phyloP scores from a whole-genome alignment of 2,797 vertebrate species.

The Aythya fuligula region DNA sequence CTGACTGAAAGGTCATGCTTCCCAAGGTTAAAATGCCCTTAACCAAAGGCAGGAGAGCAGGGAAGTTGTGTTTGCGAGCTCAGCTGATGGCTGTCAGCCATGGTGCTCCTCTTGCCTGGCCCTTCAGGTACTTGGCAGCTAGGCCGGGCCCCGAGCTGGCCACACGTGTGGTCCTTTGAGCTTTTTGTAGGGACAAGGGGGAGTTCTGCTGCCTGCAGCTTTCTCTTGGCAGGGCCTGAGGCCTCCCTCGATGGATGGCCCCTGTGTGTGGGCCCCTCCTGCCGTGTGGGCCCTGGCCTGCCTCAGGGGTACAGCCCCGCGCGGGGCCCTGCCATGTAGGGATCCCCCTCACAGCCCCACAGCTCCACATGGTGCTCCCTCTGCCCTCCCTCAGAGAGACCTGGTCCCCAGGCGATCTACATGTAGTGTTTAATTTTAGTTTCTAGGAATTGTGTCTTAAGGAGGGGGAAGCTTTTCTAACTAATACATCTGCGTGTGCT shows the following conservation, averaged over 20 bases:
- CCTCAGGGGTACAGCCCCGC: not conserved
- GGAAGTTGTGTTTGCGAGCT: not conserved
- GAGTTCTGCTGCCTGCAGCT: not conserved
- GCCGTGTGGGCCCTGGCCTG: not conserved
- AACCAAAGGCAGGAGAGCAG: not conserved
- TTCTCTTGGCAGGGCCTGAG: not conserved
- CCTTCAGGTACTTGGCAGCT: not conserved
- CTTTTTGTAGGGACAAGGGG: not conserved
- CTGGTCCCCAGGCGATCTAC: not conserved
- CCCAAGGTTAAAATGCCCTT: not conserved
- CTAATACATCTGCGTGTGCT: not conserved
- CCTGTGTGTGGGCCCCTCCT: too few relatives aligned
- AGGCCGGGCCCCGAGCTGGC: not conserved
- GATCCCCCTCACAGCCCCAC: not conserved
- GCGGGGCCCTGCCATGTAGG: not conserved
- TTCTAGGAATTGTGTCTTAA: not conserved
- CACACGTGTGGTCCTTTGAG: not conserved
- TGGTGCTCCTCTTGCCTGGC: not conserved
- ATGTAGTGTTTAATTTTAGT: not conserved
- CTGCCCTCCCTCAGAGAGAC: not conserved
- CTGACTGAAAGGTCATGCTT: not conserved
- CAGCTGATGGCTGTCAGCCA: not conserved
- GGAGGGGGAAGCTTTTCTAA: not conserved
- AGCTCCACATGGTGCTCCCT: not conserved
- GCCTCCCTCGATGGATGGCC: accelerated